These are phyloP conservation scores for Odontocerum albicorne DNA, from an alignment of 2,888 invertebrate species.

Conservation along the genomic window DNA sequence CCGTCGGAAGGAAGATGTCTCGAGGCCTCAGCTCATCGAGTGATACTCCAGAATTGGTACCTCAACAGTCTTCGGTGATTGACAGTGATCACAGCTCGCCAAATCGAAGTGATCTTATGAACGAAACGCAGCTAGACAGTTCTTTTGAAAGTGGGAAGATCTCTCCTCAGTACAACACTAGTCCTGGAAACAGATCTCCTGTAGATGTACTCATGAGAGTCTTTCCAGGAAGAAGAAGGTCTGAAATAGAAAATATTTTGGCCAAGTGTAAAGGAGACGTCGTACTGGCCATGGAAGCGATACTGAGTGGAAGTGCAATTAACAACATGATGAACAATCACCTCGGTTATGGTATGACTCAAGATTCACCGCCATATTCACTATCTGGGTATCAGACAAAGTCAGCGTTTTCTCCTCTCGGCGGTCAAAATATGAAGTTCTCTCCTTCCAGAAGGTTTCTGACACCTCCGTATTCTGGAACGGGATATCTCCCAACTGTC, in stretches of 20 bases:
- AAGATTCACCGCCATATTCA: slow-evolving; percentile 52
- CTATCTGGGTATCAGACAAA: slow-evolving; percentile 58
- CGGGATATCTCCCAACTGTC: slow-evolving; percentile 80
- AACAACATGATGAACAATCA: slow-evolving; percentile 39
- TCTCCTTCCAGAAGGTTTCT: slow-evolving; percentile 76
- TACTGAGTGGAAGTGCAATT: slow-evolving; percentile 65
- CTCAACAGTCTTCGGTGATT: slow-evolving; percentile 26
- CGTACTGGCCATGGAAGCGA: slow-evolving; percentile 89
- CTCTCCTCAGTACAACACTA: slow-evolving; percentile 41
- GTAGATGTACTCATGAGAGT: slow-evolving; percentile 87
- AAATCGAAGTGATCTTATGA: slow-evolving; percentile 32
- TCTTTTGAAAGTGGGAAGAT: slow-evolving; percentile 36
- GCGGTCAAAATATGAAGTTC: slow-evolving; percentile 62
- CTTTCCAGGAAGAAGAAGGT: slow-evolving; percentile 84
- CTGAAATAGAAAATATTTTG: slow-evolving; percentile 83
- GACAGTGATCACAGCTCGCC: slow-evolving; percentile 35
- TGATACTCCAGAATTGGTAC: slow-evolving; percentile 38
- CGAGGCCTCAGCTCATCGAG: slow-evolving; percentile 30
- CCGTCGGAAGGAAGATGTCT: slow-evolving; percentile 23
- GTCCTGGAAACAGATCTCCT: slow-evolving; percentile 66
- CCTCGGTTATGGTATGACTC: slow-evolving; percentile 47
- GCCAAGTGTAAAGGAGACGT: slow-evolving; percentile 87
- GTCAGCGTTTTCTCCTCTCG: slow-evolving; percentile 79
- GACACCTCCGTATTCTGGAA: slow-evolving; percentile 80
- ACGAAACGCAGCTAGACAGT: slow-evolving; percentile 38